Evolutionary conservation across 2,113 vertebrate genomes (phyloP), one percentile per base, ranked within the genome.

Genomic region (Ariopsis seemanni): DNA sequence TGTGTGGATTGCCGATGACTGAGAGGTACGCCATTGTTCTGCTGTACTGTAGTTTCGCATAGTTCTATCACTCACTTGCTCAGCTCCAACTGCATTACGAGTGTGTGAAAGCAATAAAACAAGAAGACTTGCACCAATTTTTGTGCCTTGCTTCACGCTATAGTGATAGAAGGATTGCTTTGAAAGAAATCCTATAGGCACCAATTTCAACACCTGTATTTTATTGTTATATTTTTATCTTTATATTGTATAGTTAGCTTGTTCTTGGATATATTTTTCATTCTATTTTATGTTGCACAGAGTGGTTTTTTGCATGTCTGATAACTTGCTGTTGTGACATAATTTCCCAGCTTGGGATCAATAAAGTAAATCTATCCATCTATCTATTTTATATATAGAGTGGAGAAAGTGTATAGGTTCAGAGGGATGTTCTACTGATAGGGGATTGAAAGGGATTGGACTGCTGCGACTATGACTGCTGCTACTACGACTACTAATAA

Each of bases 1-100:
- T 87, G 86, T 89, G 86, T 50, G 63, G 27, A 55, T 25, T 87
- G 90, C 86, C 27, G 65, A 89, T 52, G 86, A 90, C 89, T 91
- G 88, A 89, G 74, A 82, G 30, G 20, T 75, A 25, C 86, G 74
- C 79, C 89, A 92, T 89, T 91, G 87, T 92, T 90, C 88, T 84
- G 58, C 92, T 87, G 88, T 87, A 67, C 92, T 87, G 88, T 87
- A 86, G 88, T 85, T 69, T 88, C 85, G 79, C 85, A 90, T 91
- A 89, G 90, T 88, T 80, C 58, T 8, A 12, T 34, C 86, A 91
- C 62, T 88, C 78, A 85, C 14, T 57, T 34, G 52, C 30, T 9
- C 17, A 22, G 53, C 77, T 69, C 42, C 18, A 53, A 83, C 82
- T 74, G 55, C 63, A 80, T 75, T 60, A 82, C 81, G 83, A 83